Base-by-base conservation (phyloP, 2,888 invertebrate species). In the Rotaria sp. region DNA sequence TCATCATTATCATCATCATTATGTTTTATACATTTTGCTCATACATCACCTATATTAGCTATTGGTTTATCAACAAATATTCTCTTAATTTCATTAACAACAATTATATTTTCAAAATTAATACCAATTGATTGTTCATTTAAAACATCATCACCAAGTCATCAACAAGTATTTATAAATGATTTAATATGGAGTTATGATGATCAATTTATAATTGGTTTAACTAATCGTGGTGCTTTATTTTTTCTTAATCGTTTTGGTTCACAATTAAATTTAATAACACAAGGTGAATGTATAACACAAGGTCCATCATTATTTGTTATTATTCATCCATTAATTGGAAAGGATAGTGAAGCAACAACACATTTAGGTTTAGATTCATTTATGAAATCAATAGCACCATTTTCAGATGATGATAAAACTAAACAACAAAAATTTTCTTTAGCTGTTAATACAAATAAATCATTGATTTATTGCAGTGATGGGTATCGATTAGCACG, bases 281-380 rank as follows among this genome's bases (percentile, higher is more conserved):
- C 80, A 45, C 45, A 41, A 45, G 80, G 80, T 15, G 45, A 80
- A 80, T 80, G 80, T 45, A n/a, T 80, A 8, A 8, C 26, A 1
- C 80, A 80, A 45, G 80, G 80, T 15, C 80, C 80, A 80, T 80
- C n/a, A 13, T 38, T 5, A 45, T 80, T 45, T n/a, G n/a, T 80
- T 45, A 80, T 80, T 10, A 45, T 80, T n/a, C 80, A 80, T 80
- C 80, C 80, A 80, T 80, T 80, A 45, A 80, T 80, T 80, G 80
- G 80, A 21, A 45, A 26, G 26, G 80, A 80, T 45, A 80, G 80
- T 80, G 80, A 80, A 80, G 80, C 45, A 26, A 80, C 80, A 41
- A 80, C 10, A 45, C 80, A 80, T 45, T 15, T 80, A 13, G 80
- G 80, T 80, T 41, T 45, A 11, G 80, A 80, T 80, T 45, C 45